Base-by-base conservation (phyloP, 2,797 vertebrate genomes). In the Trematomus bernacchii region DNA sequence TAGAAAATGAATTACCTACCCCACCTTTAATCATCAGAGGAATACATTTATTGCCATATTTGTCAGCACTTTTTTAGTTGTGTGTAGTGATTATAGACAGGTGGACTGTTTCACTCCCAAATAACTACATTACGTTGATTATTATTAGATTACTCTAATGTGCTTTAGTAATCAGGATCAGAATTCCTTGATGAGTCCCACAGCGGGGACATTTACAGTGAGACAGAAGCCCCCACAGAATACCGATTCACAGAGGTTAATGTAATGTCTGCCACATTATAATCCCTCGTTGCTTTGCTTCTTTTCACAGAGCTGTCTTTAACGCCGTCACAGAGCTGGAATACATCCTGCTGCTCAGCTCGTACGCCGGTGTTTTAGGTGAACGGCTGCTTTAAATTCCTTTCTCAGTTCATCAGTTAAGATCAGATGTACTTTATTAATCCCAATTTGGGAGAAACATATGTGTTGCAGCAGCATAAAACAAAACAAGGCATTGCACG, bases 281-380 rank as follows among this genome's bases (percentile, higher is more conserved):
- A 3, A 30, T 11, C 4, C 50, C n/a, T 11, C 23, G 3, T 14
- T 27, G 11, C 53, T 21, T 0, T 46, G 2, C 19, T 53, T 54
- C 71, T 87, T 40, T 68, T 16, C 40, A 23, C 85, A 99, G 98
- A 89, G 93, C 92, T 0, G 95, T 95, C 57, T 99, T 98, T 84
- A 93, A 89, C 54, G 91, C 91, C 0, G 73, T 96, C 6, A 80
- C 94, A 68, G 96, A 98, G 67, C 92, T 99, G n/a, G 93, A 99
- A 14, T 92, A 96, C 75, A 78, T 99, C 89, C 96, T 95, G 79
- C 94, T 99, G 68, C 71, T 97, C 71, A 70, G 93, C 61, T 95
- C 96, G 1, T n/a, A 91, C 53, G 66, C 85, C 57, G 66, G 87
- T 23, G 46, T n/a, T 58, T 86, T 96, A 82, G 96, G 98, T 99